A percentile compares a stretch with the other conserved stretches of the same genome.
These are phyloP conservation scores for Elephantulus edwardii DNA, from an alignment of 2,113 vertebrate genomes.

Conservation along the genomic window DNA sequence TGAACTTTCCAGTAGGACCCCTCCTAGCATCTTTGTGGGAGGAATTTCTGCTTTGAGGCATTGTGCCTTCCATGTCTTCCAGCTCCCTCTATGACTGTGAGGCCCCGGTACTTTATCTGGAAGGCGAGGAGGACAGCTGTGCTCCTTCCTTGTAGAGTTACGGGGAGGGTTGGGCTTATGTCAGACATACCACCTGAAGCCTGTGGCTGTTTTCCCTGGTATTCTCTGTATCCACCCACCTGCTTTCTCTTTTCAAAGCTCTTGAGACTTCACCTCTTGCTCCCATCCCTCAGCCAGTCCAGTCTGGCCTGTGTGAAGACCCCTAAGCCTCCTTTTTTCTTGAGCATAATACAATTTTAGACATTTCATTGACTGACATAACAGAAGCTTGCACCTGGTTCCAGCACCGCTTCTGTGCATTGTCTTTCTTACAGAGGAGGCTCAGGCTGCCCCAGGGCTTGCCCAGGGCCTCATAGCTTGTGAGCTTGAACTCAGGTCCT, in stretches of 20 bases:
- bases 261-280: background rate
- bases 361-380: background rate
- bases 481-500: background rate
- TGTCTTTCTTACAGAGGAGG: background rate
- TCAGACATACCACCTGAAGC: background rate
- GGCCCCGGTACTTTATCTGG: background rate
- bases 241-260: background rate
- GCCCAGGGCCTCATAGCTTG: background rate
- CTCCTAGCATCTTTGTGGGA: background rate
- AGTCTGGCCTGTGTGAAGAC: background rate
- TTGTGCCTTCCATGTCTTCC: background rate
- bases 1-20: background rate
- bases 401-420: background rate
- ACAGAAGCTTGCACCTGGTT: background rate
- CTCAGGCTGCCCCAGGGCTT: background rate
- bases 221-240: too few species aligned
- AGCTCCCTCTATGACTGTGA: background rate
- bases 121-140: background rate
- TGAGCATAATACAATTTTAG: background rate
- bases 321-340: background rate
- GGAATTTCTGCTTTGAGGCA: background rate
- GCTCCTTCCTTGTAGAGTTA: background rate
- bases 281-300: background rate
- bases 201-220: background rate
- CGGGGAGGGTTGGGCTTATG: background rate